Evolutionary conservation across 2,888 invertebrate genomes (phyloP).

Genomic region (Protophormia terraenovae): DNA sequence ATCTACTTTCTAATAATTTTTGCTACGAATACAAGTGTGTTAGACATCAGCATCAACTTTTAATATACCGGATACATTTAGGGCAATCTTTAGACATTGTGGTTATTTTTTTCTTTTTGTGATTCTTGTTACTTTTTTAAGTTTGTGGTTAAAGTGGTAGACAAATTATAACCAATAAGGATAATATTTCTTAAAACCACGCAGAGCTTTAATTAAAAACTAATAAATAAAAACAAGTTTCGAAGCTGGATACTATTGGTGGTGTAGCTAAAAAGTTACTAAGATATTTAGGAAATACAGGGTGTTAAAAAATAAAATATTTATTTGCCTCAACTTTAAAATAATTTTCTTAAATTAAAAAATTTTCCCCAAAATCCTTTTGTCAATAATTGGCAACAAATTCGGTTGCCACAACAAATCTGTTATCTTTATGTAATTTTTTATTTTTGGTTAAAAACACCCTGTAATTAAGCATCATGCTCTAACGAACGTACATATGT

Average conservation of each 20-base stretch:
- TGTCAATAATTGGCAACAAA: no score
- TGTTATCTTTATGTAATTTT: no score
- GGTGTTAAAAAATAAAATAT: no score
- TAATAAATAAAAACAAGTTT: conserved; percentile 13
- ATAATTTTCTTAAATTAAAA: no score
- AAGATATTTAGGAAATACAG: no score
- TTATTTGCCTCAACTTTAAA: no score
- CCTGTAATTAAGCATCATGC: no score
- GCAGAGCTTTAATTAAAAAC: conserved; percentile 37
- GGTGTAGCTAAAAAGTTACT: no score
- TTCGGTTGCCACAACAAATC: no score
- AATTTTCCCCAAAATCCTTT: no score
- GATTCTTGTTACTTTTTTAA: not conserved
- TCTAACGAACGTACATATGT: not conserved
- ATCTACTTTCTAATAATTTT: not conserved
- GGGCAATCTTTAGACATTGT: not conserved
- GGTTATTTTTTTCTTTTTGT: not conserved
- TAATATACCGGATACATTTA: not conserved
- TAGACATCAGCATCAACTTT: not conserved
- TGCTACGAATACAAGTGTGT: not conserved
- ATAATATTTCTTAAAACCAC: not conserved
- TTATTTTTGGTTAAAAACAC: no score
- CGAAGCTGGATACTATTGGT: not conserved
- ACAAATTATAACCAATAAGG: not conserved
- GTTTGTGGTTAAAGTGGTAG: not conserved